Base-by-base conservation (phyloP, 53 echinoderm and acorn worm species). In the Patiria pectinifera region DNA sequence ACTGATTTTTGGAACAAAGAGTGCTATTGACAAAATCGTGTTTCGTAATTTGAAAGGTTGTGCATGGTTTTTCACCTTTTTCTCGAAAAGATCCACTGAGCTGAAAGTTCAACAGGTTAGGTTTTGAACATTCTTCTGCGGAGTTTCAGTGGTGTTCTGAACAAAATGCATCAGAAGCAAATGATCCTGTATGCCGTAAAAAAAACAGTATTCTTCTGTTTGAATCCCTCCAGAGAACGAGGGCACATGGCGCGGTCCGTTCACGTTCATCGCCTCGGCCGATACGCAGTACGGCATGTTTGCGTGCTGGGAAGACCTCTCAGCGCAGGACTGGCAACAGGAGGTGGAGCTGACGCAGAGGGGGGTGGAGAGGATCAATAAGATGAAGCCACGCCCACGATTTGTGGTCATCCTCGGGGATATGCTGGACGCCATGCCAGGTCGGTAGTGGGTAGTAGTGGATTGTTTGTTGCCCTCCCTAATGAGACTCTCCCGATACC, bases 241-340 rank as follows among this genome's bases (percentile, higher is more conserved):
- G 87, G 95, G 94, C 45, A 48, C 80, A 83, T 98, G 99, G 99
- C 83, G 89, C 15, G 99, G 99, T 5, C 83, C 95, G n/a, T 98
- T 97, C 59, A 95, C 91, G 23, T 98, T 98, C 87, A 95, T 98
- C 19, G 97, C 97, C 61, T 95, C 95, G 8, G 96, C 99, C 8
- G 99, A 98, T 72, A 80, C 92, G 15, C 99, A 98, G 93, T 98
- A 95, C 78, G 99, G 99, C n/a, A 95, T 98, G 96, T 96, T 96
- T 8, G 94, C 85, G 0, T 69, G 45, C 24, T 89, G 85, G 69
- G 94, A 96, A 12, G 89, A 95, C 77, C 79, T 91, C 61, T 66
- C 89, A 3, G 80, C 81, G 13, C 81, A 60, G 26, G 62, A 77
- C 45, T 98, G 99, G 96, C 69, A 92, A 46, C 47, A 83, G 72